Evolutionary conservation across 2,888 invertebrate species (phyloP), one percentile per base, ranked within the genome.

Genomic region (Diplolepis rosae): DNA sequence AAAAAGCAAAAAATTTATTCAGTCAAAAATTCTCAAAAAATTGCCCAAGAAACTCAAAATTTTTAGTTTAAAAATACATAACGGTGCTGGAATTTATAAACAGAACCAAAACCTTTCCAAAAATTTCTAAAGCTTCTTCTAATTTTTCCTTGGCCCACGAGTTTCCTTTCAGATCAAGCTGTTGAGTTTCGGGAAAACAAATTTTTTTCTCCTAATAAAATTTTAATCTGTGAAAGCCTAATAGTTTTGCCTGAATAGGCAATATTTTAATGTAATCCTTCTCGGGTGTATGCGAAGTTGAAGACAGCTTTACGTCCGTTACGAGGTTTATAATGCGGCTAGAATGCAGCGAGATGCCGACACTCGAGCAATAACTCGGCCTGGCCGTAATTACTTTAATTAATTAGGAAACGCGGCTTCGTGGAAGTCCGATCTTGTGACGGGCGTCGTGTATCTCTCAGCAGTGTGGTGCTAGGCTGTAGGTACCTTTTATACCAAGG

Each of bases 371-470:
- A 84, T 84, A 85, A 85, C 83, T 85, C 81, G 83, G 80, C 81
- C 79, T 77, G 81, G 79, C 77, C 82, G 82, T 83, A 85, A 86
- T 86, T 85, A 84, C 83, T 84, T 85, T 84, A 85, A 85, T 86
- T 86, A 86, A 86, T 86, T 83, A 86, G 84, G 83, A 84, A 85
- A 82, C 80, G 83, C 79, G 80, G 82, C 81, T 83, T 83, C 85
- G 82, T 82, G 83, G 81, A 82, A 84, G 84, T 82, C 82, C 82
- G 78, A 85, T 83, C 84, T 84, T 83, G 83, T 80, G 80, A 82
- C 81, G 80, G 76, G 77, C 77, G 73, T 76, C 82, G 76, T 83
- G 82, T 77, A 83, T 79, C 79, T 82, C 74, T 70, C 72, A 67
- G 71, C 73, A 72, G 72, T 66, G 65, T 68, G 69, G 54, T 74